Evolutionary conservation across 2,797 vertebrate genomes (phyloP), one percentile per base, ranked within the genome.

Genomic region (Podargus strigoides): DNA sequence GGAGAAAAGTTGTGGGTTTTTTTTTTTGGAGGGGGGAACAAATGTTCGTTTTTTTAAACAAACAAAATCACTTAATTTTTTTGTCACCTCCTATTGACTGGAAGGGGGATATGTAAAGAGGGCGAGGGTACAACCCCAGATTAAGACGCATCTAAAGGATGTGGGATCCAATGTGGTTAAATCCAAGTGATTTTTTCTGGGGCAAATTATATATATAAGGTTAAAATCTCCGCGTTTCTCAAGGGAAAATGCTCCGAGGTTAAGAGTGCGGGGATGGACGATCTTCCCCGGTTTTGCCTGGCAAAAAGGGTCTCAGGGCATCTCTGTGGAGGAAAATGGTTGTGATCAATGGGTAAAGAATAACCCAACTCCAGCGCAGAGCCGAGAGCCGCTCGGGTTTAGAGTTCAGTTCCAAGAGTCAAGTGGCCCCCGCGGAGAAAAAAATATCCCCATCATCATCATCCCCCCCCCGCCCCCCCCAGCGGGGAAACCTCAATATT

Each of bases 131-230:
- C 36, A 47, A 21, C 22, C 36, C 50, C 39, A 37, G 44, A 80
- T 89, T 42, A 46, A 85, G 79, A 59, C 4, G 30, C 56, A 16
- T 39, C 49, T 85, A 7, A 70, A 84, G 64, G 64, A 60, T 3
- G 15, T n/a, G 34, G n/a, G 36, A 70, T 24, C 10, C n/a, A 23
- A 56, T 52, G 21, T 8, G 27, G 17, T 55, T 74, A 76, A 52
- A 74, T 11, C 23, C 34, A 4, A 53, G 19, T 23, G 69, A 69
- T 49, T 12, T 21, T 44, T 44, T n/a, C n/a, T 8, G 10, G 49
- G 11, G 1, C 1, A 27, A 56, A 26, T 4, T 32, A 10, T 9
- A 9, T 4, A 27, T n/a, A 26, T 17, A 36, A 14, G 1, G 26
- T 15, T 7, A 12, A 41, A 44, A 59, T 23, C 23, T 14, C 41